Evolutionary conservation across 2,888 invertebrate species (phyloP), one percentile per base, ranked within the genome.

Genomic region (Drosophila neoperkinsi): DNA sequence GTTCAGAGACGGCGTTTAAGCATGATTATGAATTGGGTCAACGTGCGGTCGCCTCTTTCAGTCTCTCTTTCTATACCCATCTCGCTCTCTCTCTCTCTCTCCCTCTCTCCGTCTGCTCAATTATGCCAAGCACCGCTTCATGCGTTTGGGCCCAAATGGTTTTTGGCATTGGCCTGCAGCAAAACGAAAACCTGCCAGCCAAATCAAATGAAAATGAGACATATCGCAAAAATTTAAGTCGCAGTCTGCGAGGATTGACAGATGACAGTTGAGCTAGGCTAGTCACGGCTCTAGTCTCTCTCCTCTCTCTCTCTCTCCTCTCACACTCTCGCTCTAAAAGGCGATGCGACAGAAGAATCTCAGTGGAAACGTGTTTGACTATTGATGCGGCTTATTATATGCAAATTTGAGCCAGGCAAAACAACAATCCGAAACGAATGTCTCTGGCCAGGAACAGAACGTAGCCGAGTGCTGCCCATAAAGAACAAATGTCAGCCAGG

Each of bases 351-450:
- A 63, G 74, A 61, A 55, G 82, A 90, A 88, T 90, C 84, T 76
- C 88, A 65, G 81, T 64, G 61, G 72, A 91, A 90, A 92, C 92
- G 92, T 92, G 92, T 92, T 83, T 82, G 82, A 80, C 88, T 91
- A 90, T 91, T 91, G 91, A 92, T 92, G 91, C 90, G 91, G 91
- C 91, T 93, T 91, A 92, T 92, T 92, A 92, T 92, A 92, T 92
- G 92, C 92, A 92, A 92, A 92, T 92, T 92, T 91, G 88, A 79
- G 69, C 81, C 82, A 90, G 81, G 77, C 80, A 77, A 43, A 80
- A 61, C 66, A 75, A 80, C 76, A 68, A 76, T 57, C 80, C 71
- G 51, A 53, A 67, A 55, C 80, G 77, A 69, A 77, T 74, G 71
- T 61, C 63, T 56, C 46, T 38, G 65, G 43, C 62, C 51, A 69